Evolutionary conservation across 2,888 invertebrate species (phyloP).

Genomic region (Luffia ferchaultella): DNA sequence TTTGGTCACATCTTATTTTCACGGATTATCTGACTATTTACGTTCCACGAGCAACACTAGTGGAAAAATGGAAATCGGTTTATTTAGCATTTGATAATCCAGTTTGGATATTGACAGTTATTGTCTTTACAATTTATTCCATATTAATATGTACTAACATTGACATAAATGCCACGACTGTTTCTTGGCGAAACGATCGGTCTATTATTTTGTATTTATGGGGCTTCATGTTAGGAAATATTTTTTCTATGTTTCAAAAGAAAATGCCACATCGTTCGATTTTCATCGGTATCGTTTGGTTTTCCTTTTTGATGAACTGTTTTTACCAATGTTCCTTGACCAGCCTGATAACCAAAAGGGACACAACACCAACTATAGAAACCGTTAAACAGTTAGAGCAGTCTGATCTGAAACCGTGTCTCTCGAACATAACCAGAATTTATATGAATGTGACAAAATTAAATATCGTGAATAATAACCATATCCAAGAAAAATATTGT

Average conservation of each 20-base stretch:
- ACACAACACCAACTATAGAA: neutral
- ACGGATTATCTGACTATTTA: conserved; percentile 9
- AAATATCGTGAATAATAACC: conserved; percentile 1
- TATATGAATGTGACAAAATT: conserved; percentile 2
- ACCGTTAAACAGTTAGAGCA: neutral
- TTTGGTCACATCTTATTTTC: conserved; percentile 8
- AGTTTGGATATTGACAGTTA: conserved; percentile 8
- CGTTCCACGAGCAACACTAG: conserved; percentile 1
- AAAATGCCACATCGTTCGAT: neutral
- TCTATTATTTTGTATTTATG: conserved; percentile 5
- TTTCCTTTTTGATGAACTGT: conserved; percentile 11
- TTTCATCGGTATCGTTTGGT: conserved; percentile 8
- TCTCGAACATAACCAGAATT: neutral
- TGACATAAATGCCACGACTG: neutral
- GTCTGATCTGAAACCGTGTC: conserved; percentile 3
- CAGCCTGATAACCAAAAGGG: conserved; percentile 9
- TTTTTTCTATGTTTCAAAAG: neutral
- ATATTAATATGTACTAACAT: neutral
- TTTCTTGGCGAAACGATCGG: conserved; percentile 1
- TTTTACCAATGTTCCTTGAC: conserved; percentile 13
- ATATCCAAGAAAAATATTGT: conserved; percentile 4
- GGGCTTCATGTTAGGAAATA: conserved; percentile 5
- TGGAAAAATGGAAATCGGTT: conserved; percentile 10
- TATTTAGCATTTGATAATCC: conserved; percentile 8
- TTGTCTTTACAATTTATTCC: conserved; percentile 5